Base-by-base conservation (phyloP, 1,140 invertebrate genomes). In the Papilio polyxenes region DNA sequence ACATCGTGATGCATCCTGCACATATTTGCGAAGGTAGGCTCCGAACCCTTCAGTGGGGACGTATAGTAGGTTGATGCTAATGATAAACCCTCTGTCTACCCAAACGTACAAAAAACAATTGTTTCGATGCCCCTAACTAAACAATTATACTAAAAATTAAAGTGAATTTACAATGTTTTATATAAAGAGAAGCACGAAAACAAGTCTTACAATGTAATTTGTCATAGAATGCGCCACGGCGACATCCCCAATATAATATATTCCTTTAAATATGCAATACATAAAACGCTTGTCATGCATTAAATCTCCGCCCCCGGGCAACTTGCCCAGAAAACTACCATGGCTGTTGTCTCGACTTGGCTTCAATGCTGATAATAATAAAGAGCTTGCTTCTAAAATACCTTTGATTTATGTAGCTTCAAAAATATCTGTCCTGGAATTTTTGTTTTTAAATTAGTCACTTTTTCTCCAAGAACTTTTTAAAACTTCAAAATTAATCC, bases 381-480 rank as follows among this genome's bases (percentile, higher is more conserved):
- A 49, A 77, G 49, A 23, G 56, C 49, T 77, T 17, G 40, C n/a
- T 77, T 77, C 49, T 51, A 77, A 76, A 23, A 53, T 77, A 77
- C 65, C 65, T 72, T 40, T 37, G 13, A 13, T 15, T 6, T 72
- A 72, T 31, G 13, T 40, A 17, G 37, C 7, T 72, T 72, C 15
- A 40, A 72, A 31, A 65, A 65, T 65, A 65, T 20, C 15, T 6
- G 2, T 6, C 59, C 59, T 65, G 23, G 31, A 11, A 69, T 69
- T 15, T 65, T 65, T 23, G 23, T 72, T 72, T 13, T 72, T 40
- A 37, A 72, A 72, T 90, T 90, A 31, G 6, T n/a, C n/a, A n/a
- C n/a, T 59, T 59, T 8, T n/a, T 17, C 17, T n/a, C 3, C 56
- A 15, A n/a, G 56, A 59, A 59, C 17, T 17, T 59, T 59, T 13